phyloP scores from a whole-genome alignment of 2,888 invertebrate genomes.

The Drosophila mercatorum region DNA sequence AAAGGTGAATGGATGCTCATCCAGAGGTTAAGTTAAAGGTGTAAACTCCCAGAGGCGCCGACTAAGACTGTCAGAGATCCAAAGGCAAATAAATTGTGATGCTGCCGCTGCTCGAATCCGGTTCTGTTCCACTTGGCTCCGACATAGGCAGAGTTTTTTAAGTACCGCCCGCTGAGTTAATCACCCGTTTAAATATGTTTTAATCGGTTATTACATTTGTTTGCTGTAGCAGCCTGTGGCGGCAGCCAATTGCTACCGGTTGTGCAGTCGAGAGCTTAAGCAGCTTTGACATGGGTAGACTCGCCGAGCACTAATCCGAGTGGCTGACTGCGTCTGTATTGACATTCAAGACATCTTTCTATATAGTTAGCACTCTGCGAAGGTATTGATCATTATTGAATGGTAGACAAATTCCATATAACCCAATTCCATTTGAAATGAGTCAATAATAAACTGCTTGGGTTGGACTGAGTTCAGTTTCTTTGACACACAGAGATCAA shows the following conservation, averaged over 20 bases:
- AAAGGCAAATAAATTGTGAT: slow-evolving; percentile 21
- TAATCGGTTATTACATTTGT: slow-evolving; percentile 81
- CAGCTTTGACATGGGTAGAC: slow-evolving; percentile 15
- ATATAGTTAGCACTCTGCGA: neutral
- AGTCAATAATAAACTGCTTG: neutral
- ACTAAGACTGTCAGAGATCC: slow-evolving; percentile 52
- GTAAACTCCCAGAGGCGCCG: slow-evolving; percentile 74
- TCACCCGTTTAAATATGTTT: slow-evolving; percentile 81
- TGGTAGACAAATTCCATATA: neutral
- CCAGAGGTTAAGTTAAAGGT: slow-evolving; percentile 48
- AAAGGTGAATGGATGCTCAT: slow-evolving; percentile 16
- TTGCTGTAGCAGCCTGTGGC: slow-evolving; percentile 25
- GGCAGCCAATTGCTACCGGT: slow-evolving; percentile 53
- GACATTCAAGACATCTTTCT: neutral
- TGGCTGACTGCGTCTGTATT: neutral
- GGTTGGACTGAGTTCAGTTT: too few species aligned
- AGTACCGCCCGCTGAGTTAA: slow-evolving; percentile 82
- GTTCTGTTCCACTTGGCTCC: slow-evolving; percentile 4
- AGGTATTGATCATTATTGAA: neutral
- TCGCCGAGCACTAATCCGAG: neutral
- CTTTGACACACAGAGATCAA: too few species aligned
- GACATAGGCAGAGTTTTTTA: slow-evolving; percentile 8
- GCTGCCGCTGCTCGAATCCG: slow-evolving; percentile 26
- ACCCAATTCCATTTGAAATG: neutral
- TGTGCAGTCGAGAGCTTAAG: slow-evolving; percentile 15